Percentiles rank a stretch among this genome's conserved stretches.
These are phyloP conservation scores for Loriculus beryllinus DNA, from an alignment of 2,797 vertebrate genomes.

Conservation along the genomic window DNA sequence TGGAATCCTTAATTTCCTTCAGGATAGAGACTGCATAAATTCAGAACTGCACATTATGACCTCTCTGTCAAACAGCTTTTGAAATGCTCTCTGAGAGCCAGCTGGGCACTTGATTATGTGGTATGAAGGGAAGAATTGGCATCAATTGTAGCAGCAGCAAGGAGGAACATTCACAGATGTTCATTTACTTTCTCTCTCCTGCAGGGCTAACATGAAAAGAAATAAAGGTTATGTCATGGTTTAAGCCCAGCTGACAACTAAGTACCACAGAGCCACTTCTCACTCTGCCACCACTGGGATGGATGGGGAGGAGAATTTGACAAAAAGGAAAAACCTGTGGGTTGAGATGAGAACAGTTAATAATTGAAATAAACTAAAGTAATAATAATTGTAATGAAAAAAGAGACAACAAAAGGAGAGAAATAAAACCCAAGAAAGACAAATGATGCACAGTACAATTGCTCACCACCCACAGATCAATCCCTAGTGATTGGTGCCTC, in stretches of 20 bases:
- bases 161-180: not conserved
- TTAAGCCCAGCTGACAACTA: not conserved
- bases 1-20: constrained; percentile 41
- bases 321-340: not conserved
- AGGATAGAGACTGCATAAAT: constrained; percentile 25
- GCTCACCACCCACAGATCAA: not conserved
- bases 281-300: not conserved
- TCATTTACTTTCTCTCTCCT: not conserved
- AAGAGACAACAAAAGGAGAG: not conserved
- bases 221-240: not conserved
- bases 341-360: not conserved
- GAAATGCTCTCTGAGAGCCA: not conserved
- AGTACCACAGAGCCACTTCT: not conserved
- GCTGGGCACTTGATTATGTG: not conserved
- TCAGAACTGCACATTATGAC: not conserved
- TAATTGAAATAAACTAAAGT: not conserved
- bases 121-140: not conserved
- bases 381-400: not conserved
- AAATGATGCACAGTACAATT: not conserved
- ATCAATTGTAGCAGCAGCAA: not conserved
- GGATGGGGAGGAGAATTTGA: not conserved
- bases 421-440: not conserved
- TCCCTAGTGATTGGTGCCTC: not conserved
- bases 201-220: not conserved
- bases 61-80: constrained; percentile 4